These are phyloP conservation scores for Echiichthys vipera DNA, from an alignment of 2,797 vertebrate species.

Conservation along the genomic window DNA sequence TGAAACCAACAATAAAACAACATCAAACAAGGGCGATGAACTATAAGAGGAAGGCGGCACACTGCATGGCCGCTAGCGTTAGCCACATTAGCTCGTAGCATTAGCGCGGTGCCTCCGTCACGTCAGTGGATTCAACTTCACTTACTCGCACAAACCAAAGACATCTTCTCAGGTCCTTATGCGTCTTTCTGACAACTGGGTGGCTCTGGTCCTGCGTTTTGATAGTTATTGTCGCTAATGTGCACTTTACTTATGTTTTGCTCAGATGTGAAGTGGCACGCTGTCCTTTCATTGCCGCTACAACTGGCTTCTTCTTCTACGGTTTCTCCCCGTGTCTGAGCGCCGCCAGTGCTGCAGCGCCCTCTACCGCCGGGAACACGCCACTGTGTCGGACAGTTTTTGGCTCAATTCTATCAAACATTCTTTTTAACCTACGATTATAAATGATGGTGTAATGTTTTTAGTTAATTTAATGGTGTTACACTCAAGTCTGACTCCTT, in stretches of 20 bases:
- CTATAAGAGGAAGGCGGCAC: constrained; percentile 19
- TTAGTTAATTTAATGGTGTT: too few species aligned
- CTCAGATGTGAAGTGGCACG: constrained; percentile 70
- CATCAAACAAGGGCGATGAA: not conserved
- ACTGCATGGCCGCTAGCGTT: constrained; percentile 71
- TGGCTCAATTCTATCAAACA: too few species aligned
- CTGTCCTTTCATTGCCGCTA: constrained; percentile 83
- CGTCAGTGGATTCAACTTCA: constrained; percentile 49
- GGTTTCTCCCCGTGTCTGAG: not conserved
- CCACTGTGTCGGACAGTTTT: too few species aligned
- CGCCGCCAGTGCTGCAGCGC: constrained; percentile 12
- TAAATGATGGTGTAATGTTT: too few species aligned
- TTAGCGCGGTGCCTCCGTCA: constrained; percentile 55
- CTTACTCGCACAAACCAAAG: constrained; percentile 86
- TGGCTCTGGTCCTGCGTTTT: not conserved
- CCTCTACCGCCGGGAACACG: constrained; percentile 24
- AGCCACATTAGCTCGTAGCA: constrained; percentile 67
- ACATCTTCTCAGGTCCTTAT: constrained; percentile 70
- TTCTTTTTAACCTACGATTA: too few species aligned
- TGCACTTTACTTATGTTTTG: constrained; percentile 67
- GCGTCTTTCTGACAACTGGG: not conserved
- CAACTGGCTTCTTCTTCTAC: constrained; percentile 69
- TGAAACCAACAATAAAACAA: accelerated
- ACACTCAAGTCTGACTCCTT: too few species aligned
- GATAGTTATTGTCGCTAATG: not conserved